phyloP scores from a whole-genome alignment of 2,113 vertebrate species.

The Engraulis encrasicolus region DNA sequence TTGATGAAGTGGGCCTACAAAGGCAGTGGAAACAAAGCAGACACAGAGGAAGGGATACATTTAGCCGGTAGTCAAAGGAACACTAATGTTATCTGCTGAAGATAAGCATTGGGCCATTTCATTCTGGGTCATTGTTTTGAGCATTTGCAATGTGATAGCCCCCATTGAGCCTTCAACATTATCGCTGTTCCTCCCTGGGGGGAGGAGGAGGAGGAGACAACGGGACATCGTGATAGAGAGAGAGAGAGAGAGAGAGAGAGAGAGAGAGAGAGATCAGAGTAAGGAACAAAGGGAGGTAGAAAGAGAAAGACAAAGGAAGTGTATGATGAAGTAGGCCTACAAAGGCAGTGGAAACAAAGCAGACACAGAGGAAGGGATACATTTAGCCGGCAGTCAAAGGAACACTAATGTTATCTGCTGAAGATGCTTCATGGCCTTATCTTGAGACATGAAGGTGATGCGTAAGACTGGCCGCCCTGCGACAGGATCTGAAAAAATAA shows the following conservation, averaged over 20 bases:
- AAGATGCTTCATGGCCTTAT: conserved; percentile 27
- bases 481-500: no score
- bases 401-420: neutral
- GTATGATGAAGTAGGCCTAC: no score
- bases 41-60: neutral
- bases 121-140: neutral
- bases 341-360: neutral
- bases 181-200: neutral
- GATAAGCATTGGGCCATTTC: no score
- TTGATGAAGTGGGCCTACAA: no score
- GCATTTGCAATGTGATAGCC: neutral
- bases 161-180: neutral
- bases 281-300: neutral
- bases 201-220: neutral
- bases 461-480: neutral
- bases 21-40: neutral
- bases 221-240: neutral
- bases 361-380: neutral
- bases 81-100: neutral
- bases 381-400: conserved; percentile 30
- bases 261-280: neutral
- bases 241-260: neutral
- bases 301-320: conserved; percentile 34
- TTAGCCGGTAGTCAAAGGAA: conserved; percentile 32
- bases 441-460: conserved; percentile 7